Evolutionary conservation across 35 echinoderm and acorn worm genomes (phyloP), one percentile per base, ranked within the genome.

Genomic region (Antedon bifida): DNA sequence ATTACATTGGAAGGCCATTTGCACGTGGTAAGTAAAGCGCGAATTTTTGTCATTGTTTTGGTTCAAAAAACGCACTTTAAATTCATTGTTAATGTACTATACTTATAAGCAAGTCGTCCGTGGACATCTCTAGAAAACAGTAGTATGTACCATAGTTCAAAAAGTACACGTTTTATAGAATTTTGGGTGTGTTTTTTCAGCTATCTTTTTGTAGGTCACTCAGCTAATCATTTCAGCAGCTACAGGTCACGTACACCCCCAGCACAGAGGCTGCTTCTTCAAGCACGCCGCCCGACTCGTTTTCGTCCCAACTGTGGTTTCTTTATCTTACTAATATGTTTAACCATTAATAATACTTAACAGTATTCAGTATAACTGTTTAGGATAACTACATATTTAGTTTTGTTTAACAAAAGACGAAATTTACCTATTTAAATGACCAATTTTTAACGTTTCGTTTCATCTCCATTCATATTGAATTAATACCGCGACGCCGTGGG

Each of bases 1-100:
- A 64, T 64, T 64, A 64, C 51, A 64, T 64, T 64, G 51, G 51
- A 64, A 64, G 51, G 51, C 51, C 51, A 64, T 64, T 64, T 64
- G 51, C 51, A 64, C 51, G 51, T 64, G 51, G 51, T 64, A 64
- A 64, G 51, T 64, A 64, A 64, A 64, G 51, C 51, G 51, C 9
- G 51, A 64, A 64, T 64, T 64, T 64, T 64, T 64, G 51, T 64
- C 9, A 64, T 64, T 64, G 51, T 64, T 64, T 64, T 64, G 51
- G 51, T 64, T 64, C 51, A 8, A 64, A 64, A 64, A 64, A 64
- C 51, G 51, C 19, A 64, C 51, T 64, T 64, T 64, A 64, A 64
- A 64, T 64, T 64, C 9, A 64, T 64, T 64, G 7, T 64, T 64
- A 64, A 23, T 64, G 5, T 12, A 16, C 26, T 16, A 64, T 64